Evolutionary conservation across 2,888 invertebrate genomes (phyloP).

Genomic region (Mechanitis mazaeus): DNA sequence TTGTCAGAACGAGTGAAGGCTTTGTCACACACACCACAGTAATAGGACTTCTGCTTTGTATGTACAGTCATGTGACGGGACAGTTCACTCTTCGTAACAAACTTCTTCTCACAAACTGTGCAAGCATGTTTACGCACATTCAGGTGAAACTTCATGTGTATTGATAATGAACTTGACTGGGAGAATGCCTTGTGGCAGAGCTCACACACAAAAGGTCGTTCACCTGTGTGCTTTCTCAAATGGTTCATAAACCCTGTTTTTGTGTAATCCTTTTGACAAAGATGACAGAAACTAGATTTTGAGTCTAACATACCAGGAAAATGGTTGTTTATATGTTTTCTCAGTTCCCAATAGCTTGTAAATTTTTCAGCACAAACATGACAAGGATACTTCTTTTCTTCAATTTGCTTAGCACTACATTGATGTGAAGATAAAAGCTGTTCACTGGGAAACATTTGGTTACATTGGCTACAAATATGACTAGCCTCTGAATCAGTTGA

Average conservation of each 20-base stretch:
- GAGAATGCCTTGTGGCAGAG: conserved; percentile 73
- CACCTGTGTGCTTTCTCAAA: conserved; percentile 71
- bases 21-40: conserved; percentile 74
- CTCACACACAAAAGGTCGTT: conserved; percentile 73
- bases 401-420: conserved; percentile 67
- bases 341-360: conserved; percentile 70
- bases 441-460: conserved; percentile 71
- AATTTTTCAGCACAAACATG: conserved; percentile 73
- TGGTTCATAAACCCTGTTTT: conserved; percentile 76
- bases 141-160: conserved; percentile 74
- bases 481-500: conserved; percentile 73
- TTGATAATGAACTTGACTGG: conserved; percentile 72
- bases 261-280: conserved; percentile 75
- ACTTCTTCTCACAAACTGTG: conserved; percentile 74
- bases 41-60: conserved; percentile 73
- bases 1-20: conserved; percentile 74
- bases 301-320: conserved; percentile 74
- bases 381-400: conserved; percentile 72
- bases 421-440: conserved; percentile 61
- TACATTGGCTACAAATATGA: conserved; percentile 70
- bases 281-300: conserved; percentile 73
- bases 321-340: conserved; percentile 71
- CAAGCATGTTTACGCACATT: conserved; percentile 74
- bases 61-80: conserved; percentile 76
- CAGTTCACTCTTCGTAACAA: conserved; percentile 74